A percentile compares a stretch with the other conserved stretches of the same genome.
Evolutionary conservation across 2,888 invertebrate species (phyloP).

Genomic region (Amphipoea oculea): DNA sequence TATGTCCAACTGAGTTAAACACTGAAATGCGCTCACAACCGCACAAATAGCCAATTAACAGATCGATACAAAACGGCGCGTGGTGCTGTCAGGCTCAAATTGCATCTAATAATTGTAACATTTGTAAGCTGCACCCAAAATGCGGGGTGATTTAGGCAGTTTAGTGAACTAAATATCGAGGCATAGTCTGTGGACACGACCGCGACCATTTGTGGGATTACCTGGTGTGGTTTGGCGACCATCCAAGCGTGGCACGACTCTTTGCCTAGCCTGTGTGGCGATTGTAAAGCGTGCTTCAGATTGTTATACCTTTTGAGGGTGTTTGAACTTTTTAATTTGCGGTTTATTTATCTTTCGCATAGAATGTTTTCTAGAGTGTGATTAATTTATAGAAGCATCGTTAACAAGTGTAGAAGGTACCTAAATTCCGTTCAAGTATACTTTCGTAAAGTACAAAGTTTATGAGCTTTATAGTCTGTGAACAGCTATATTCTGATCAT

Average conservation of each 20-base stretch:
- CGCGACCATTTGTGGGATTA: slow-evolving; percentile 75
- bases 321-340: slow-evolving; percentile 31
- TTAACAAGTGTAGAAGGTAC: not conserved
- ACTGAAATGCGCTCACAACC: slow-evolving; percentile 32
- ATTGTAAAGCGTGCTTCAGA: slow-evolving; percentile 49
- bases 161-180: slow-evolving; percentile 68
- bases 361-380: not conserved
- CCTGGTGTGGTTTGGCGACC: slow-evolving; percentile 79
- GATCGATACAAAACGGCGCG: slow-evolving; percentile 45
- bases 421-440: slow-evolving; percentile 2
- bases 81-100: slow-evolving; percentile 38
- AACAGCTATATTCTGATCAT: slow-evolving; percentile 40
- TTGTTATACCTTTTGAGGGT: slow-evolving; percentile 30
- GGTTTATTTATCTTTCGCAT: slow-evolving; percentile 1
- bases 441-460: slow-evolving; percentile 19
- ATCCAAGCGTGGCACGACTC: slow-evolving; percentile 69
- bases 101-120: slow-evolving; percentile 60
- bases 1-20: slow-evolving; percentile 34
- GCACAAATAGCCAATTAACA: slow-evolving; percentile 54
- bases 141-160: slow-evolving; percentile 57
- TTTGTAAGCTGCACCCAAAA: slow-evolving; percentile 62
- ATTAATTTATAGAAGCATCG: not conserved
- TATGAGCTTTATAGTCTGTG: slow-evolving; percentile 23
- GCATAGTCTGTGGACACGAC: slow-evolving; percentile 68
- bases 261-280: slow-evolving; percentile 45